A percentile compares a stretch with the other conserved stretches of the same genome.
Conservation (phyloP, 1,140 invertebrate species). For the Leptestheria dahalacensis region DNA sequence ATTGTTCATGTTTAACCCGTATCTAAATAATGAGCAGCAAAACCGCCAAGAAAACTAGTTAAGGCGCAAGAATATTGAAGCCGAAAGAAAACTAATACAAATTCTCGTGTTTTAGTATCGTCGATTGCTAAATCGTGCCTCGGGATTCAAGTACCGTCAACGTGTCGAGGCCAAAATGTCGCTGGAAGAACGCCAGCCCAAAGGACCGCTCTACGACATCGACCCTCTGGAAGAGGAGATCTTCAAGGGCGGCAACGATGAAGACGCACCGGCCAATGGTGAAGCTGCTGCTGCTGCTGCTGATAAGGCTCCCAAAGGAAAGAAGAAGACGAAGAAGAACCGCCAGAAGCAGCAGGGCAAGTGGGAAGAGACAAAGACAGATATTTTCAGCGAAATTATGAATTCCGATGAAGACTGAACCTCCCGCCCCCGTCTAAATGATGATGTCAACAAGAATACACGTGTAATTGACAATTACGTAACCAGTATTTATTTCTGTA, state of each 20-base stretch:
- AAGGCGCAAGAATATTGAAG: too few relatives aligned
- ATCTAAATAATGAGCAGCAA: neutral
- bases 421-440: too few relatives aligned
- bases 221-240: conserved; percentile 40
- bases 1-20: conserved; percentile 11
- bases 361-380: neutral
- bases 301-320: neutral
- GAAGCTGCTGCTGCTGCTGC: neutral
- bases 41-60: neutral
- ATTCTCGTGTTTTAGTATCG: conserved; percentile 36
- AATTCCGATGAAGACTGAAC: neutral
- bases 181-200: conserved; percentile 49
- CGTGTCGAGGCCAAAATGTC: conserved; percentile 59
- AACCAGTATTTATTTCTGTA: too few relatives aligned
- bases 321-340: conserved; percentile 8
- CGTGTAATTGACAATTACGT: too few relatives aligned
- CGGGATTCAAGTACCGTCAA: conserved; percentile 59
- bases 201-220: conserved; percentile 42
- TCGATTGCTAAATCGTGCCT: conserved; percentile 46
- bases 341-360: neutral
- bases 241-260: neutral
- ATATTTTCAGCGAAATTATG: neutral
- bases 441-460: too few relatives aligned
- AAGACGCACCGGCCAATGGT: neutral
- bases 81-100: neutral